These are phyloP conservation scores for Nephila pilipes DNA, from an alignment of 1,140 invertebrate genomes.

Conservation along the genomic window DNA sequence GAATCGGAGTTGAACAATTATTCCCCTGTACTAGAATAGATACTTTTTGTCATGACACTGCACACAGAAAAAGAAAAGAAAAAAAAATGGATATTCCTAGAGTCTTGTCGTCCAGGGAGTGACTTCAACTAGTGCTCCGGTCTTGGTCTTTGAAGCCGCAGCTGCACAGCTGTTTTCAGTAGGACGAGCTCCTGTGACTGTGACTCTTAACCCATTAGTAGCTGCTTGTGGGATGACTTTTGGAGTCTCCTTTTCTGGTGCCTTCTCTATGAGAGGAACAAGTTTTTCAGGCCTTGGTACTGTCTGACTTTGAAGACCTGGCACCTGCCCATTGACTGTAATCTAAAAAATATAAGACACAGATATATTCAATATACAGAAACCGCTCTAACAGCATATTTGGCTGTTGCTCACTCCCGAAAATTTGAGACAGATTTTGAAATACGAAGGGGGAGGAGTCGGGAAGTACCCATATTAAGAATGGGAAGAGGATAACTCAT, in stretches of 20 bases:
- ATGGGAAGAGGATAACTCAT: no score
- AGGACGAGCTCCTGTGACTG: neutral
- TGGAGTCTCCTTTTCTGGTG: conserved; percentile 3
- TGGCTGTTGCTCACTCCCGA: no score
- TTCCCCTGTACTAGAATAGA: neutral
- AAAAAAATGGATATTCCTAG: neutral
- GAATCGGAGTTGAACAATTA: neutral
- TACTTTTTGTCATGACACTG: neutral
- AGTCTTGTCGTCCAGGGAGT: conserved; percentile 71
- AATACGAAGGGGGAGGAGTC: no score
- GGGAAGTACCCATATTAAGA: no score
- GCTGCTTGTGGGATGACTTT: neutral
- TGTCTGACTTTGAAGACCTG: conserved; percentile 44
- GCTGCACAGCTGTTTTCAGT: neutral
- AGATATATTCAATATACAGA: neutral
- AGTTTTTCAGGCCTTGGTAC: neutral
- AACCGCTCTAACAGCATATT: no score
- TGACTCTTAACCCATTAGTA: conserved; percentile 36
- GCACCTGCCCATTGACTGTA: conserved; percentile 64
- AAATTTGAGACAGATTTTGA: no score
- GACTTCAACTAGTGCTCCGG: conserved; percentile 56
- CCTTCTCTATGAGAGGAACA: neutral
- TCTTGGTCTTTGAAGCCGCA: conserved; percentile 18
- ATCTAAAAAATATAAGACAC: neutral
- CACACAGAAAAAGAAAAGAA: neutral